Conservation (phyloP, 2,888 invertebrate species). For the Ernsta delagoae region DNA sequence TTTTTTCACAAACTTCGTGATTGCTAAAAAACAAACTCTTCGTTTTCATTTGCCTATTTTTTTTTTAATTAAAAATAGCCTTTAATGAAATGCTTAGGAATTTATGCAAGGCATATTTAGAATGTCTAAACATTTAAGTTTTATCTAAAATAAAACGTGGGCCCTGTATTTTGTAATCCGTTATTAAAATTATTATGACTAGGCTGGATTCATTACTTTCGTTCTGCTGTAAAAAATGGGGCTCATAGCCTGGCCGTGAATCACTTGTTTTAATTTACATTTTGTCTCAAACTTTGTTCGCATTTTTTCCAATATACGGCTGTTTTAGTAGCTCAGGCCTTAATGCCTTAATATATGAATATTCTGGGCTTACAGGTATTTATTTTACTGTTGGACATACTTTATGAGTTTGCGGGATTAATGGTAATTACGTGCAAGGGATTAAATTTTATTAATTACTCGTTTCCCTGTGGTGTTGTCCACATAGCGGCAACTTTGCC, state of each 20-base stretch:
- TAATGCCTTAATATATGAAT: conserved; percentile 28
- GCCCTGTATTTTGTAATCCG: conserved; percentile 20
- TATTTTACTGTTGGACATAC: conserved; percentile 37
- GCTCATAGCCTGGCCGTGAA: conserved; percentile 8
- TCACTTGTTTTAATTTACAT: conserved; percentile 19
- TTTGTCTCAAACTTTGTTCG: conserved; percentile 2
- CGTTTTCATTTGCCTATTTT: no score
- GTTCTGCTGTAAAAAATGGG: background rate
- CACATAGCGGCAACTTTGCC: conserved; percentile 33
- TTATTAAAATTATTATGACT: conserved; percentile 29
- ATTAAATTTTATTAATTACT: conserved; percentile 39
- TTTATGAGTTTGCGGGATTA: conserved; percentile 38
- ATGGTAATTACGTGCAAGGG: conserved; percentile 39
- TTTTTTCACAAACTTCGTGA: no score
- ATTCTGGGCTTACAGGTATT: conserved; percentile 33
- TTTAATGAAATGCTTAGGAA: no score
- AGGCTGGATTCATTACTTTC: conserved; percentile 30
- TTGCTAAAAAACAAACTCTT: no score
- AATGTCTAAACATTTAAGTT: no score
- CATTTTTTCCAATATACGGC: background rate
- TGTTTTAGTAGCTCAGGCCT: conserved; percentile 16
- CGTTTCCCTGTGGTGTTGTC: conserved; percentile 36
- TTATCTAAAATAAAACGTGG: conserved; percentile 7
- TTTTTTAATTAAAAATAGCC: background rate
- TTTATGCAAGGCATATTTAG: no score